These are phyloP conservation scores for Ispidina picta DNA, from an alignment of 2,797 vertebrate genomes.

Conservation along the genomic window DNA sequence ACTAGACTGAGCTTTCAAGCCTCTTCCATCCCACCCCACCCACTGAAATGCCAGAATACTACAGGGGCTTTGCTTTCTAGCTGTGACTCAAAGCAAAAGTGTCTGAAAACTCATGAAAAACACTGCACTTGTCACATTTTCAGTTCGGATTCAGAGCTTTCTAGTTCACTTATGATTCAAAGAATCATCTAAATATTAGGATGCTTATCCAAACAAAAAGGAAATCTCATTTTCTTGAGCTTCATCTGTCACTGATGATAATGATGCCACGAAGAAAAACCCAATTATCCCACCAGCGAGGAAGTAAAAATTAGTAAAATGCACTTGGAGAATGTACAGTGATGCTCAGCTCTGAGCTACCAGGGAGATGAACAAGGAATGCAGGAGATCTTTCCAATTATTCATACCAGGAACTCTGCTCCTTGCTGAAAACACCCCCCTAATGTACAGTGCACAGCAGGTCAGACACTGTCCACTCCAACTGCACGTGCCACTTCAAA, in stretches of 20 bases:
- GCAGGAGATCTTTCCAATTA: not conserved
- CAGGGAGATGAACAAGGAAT: not conserved
- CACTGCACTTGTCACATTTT: not conserved
- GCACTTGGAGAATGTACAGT: not conserved
- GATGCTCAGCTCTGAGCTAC: not conserved
- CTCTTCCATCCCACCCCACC: not conserved
- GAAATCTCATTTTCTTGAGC: constrained; percentile 9
- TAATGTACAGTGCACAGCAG: not conserved
- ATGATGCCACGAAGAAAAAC: not conserved
- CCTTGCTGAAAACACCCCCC: not conserved
- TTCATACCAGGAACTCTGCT: not conserved
- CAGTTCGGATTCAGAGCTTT: not conserved
- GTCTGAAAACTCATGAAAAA: not conserved
- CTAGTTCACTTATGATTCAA: not conserved
- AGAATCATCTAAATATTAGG: constrained; percentile 18
- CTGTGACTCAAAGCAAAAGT: not conserved
- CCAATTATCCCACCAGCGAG: not conserved
- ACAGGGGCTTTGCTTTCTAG: not conserved
- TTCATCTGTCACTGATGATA: not conserved
- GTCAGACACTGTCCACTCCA: not conserved
- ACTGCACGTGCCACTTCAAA: not conserved
- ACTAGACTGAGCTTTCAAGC: not conserved
- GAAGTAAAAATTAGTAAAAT: not conserved
- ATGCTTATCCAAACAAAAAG: not conserved
- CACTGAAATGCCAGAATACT: not conserved